Evolutionary conservation across 2,797 vertebrate genomes (phyloP).

Genomic region (Chloroceryle inda): DNA sequence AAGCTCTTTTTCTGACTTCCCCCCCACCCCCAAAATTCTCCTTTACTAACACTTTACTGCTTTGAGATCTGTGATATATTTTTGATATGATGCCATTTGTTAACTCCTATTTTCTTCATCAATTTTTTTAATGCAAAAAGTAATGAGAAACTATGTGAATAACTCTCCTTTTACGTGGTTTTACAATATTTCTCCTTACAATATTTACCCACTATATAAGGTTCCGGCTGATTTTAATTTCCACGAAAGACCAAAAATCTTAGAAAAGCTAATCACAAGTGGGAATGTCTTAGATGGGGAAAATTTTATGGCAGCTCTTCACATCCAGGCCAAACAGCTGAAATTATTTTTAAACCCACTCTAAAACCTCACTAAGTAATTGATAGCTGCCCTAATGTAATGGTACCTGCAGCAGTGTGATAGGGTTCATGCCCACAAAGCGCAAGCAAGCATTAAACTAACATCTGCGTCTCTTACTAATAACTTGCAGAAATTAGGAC

Average conservation of each 20-base stretch:
- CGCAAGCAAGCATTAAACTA: not conserved
- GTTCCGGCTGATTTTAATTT: not conserved
- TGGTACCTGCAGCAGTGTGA: not conserved
- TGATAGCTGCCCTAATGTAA: not conserved
- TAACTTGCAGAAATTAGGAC: conserved; percentile 8
- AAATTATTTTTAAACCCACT: not conserved
- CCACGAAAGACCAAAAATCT: not conserved
- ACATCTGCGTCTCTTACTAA: not conserved
- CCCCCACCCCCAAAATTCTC: not conserved
- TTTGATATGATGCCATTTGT: not conserved
- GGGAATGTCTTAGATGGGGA: not conserved
- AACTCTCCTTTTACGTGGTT: not conserved
- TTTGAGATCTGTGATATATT: not conserved
- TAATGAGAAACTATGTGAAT: not conserved
- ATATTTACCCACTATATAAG: not conserved
- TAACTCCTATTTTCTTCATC: not conserved
- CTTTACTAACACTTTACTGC: not conserved
- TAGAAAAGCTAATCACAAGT: not conserved
- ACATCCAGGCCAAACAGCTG: not conserved
- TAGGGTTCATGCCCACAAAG: not conserved
- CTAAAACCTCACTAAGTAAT: not conserved
- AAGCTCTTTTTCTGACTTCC: not conserved
- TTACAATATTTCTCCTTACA: not conserved
- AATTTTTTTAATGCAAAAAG: not conserved
- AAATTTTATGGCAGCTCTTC: not conserved